Evolutionary conservation across 1,140 invertebrate species (phyloP), one percentile per base, ranked within the genome.

Genomic region (Leptoteleia sp.): DNA sequence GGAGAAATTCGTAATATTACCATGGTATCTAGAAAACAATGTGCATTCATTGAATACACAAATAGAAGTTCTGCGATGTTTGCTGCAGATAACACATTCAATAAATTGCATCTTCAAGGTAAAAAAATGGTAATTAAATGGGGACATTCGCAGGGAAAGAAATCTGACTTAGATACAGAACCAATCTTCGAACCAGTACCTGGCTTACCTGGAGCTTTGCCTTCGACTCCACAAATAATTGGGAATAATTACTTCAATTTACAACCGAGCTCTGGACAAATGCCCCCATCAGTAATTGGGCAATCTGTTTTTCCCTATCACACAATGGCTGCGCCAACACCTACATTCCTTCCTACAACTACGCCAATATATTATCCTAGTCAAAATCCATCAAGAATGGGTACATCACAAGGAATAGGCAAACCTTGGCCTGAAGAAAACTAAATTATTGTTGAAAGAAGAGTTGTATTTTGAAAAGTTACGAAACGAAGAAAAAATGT

Each of bases 171-270:
- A n/a, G n/a, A n/a, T n/a, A n/a, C n/a, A n/a, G n/a, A n/a, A n/a
- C n/a, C n/a, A n/a, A n/a, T n/a, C n/a, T n/a, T n/a, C n/a, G 96
- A 97, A 84, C 95, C 96, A 2, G 95, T 98, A 0, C 96, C 96
- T 9, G 96, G 96, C 1, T 89, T 98, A 22, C 95, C 94, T 1
- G 93, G 93, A 35, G 91, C 94, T n/a, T 83, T 96, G 45, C 96
- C 95, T 4, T 93, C 93, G 1, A 94, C 95, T 0, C 94, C 96
- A 0, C 92, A 90, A 83, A 90, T 71, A 81, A 90, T 90, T 72
- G 57, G 67, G 1, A 92, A 91, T 73, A 92, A 92, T 64, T 92
- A 92, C 62, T 92, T 93, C 85, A 92, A 92, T 82, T 89, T 91
- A 68, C 91, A 92, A 73, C 89, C 90, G 61, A 85, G 91, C 52